Evolutionary conservation across 2,797 vertebrate species (phyloP), one percentile per base, ranked within the genome.

Genomic region (Strix occidentalis): DNA sequence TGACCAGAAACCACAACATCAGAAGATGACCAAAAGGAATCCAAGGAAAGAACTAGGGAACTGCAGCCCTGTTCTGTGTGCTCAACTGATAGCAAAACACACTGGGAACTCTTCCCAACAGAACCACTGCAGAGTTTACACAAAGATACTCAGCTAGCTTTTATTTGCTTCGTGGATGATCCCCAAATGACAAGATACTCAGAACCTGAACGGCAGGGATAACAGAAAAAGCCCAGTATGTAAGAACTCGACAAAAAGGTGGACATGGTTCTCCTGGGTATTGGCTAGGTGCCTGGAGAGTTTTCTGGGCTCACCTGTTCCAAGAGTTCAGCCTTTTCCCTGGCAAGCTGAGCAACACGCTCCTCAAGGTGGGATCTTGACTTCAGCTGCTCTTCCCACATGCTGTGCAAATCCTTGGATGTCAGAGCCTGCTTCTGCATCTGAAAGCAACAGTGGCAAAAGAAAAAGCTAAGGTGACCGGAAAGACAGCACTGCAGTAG

Each of bases 311-410:
- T 96, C 92, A 99, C 99, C 98, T 99, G 98, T 72, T 96, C 97
- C 70, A 85, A 96, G 51, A 99, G 97, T 16, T 99, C 98, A 95
- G 96, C 96, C 90, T 98, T 99, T 89, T 99, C 98, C 69, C 98
- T 99, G 57, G 98, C 98, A 29, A 99, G 97, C 93, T 99, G 98
- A 85, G 98, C 98, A 93, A 99, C 90, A 39, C 98, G 98, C 79
- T 99, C 96, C 68, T 98, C 98, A 5, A 99, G 96, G 90, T 97
- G 98, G 7, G 98, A 98, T 82, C 98, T 98, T 82, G 98, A 98
- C 97, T 99, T 99, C 75, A 99, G 90, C 71, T 99, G 98, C 89
- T 99, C 98, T 94, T 99, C 98, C 99, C 98, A 99, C 64, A 99
- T 87, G 43, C 96, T 97, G 91, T 98, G 98, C 12, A 98, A 98